A percentile compares a stretch with the other conserved stretches of the same genome.
phyloP scores from a whole-genome alignment of 2,113 vertebrate genomes.

The Scartelaos histophorus region DNA sequence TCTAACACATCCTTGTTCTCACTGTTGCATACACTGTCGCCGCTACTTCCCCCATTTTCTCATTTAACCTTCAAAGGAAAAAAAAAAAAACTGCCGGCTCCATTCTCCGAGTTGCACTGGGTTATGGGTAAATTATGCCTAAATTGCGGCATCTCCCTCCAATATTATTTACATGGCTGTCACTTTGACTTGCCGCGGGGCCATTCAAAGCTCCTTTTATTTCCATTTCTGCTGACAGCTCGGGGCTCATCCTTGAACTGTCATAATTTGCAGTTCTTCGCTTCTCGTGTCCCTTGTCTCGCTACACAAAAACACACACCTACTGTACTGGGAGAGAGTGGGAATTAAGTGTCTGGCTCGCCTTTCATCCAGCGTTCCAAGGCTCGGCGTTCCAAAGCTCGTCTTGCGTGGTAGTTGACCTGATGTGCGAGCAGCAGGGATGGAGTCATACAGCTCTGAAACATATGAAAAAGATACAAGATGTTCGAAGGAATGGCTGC shows the following conservation, averaged over 20 bases:
- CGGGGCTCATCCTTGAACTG: conserved; percentile 62
- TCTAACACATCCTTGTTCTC: background rate
- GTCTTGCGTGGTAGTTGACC: conserved; percentile 48
- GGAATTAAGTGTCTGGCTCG: conserved; percentile 12
- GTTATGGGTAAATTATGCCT: conserved; percentile 45
- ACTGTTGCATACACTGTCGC: conserved; percentile 50
- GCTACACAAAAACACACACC: conserved; percentile 17
- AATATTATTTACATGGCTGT: conserved; percentile 71
- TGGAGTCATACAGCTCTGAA: conserved; percentile 26
- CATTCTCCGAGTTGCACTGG: conserved; percentile 10
- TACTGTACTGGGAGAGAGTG: conserved; percentile 17
- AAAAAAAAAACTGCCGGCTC: conserved; percentile 45
- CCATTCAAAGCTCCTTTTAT: conserved; percentile 54
- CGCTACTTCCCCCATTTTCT: conserved; percentile 28
- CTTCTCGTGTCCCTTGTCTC: conserved; percentile 37
- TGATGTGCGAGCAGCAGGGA: conserved; percentile 10
- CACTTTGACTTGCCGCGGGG: conserved; percentile 49
- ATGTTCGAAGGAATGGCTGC: background rate
- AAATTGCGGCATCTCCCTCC: conserved; percentile 55
- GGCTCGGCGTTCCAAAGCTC: conserved; percentile 2
- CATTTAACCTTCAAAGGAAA: conserved; percentile 64
- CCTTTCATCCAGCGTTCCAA: conserved; percentile 3
- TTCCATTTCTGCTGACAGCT: conserved; percentile 67
- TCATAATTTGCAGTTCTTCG: conserved; percentile 52
- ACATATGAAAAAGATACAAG: conserved; percentile 13